Evolutionary conservation across 2,888 invertebrate species (phyloP), one percentile per base, ranked within the genome.

Genomic region (Sphaerophoria taeniata): DNA sequence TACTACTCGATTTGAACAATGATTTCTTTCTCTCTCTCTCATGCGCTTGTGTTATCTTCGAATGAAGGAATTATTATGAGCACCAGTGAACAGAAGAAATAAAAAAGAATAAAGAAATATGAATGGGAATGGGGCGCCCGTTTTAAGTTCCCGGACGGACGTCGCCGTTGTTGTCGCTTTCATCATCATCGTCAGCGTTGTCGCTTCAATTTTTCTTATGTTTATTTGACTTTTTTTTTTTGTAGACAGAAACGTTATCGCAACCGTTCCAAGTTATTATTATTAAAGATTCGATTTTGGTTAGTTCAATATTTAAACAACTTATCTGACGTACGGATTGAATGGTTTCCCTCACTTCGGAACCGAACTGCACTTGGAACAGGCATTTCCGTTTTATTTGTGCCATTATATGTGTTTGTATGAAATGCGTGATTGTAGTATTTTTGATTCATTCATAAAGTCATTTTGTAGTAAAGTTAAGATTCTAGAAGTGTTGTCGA

Each of bases 171-270:
- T 24, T 78, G 58, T 75, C 55, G 61, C 43, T 60, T 60, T 33
- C 56, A 58, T 43, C 24, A 24, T 24, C 84, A 14, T 58, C 84
- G 60, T 60, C 43, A 24, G 9, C 82, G 58, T 58, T 78, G 58
- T 75, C 55, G 61, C 43, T 60, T 60, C 56, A 58, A 11, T 70
- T 47, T 51, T 58, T 9, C 1, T 47, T 39, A 11, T 51, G n/a
- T 36, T 53, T 14, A 31, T 9, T 16, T 56, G 11, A n/a, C 7
- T 56, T 14, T 16, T 43, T 39, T 7, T 47, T 81, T 56, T 49
- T 60, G 70, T 76, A 81, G 76, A 67, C 80, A 80, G 33, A 85
- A 73, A 58, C 45, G 67, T 85, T 81, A 85, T 85, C 85, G 60
- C 45, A 49, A 61, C 51, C 34, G 63, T 72, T 43, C 47, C 6